These are phyloP conservation scores for Anthonomus grandis DNA, from an alignment of 1,140 invertebrate species.

Conservation along the genomic window DNA sequence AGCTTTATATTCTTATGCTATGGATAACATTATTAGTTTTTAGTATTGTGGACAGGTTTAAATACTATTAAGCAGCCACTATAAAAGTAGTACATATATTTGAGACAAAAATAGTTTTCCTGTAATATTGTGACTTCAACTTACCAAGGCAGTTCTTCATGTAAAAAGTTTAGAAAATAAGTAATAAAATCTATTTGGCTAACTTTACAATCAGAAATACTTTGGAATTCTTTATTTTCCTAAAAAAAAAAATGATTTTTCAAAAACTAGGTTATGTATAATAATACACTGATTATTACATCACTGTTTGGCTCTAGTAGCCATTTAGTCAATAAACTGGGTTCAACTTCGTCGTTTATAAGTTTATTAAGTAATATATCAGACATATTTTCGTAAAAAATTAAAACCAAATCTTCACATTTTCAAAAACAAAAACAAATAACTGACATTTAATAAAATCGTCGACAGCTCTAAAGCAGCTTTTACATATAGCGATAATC, in stretches of 20 bases:
- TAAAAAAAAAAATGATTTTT: constrained; percentile 6
- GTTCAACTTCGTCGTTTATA: constrained; percentile 12
- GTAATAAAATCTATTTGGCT: constrained; percentile 40
- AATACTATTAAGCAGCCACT: background rate
- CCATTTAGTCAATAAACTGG: constrained; percentile 14
- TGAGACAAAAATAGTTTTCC: no score
- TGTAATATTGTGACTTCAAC: no score
- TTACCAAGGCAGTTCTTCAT: constrained; percentile 39
- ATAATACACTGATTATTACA: constrained; percentile 1
- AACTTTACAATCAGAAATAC: constrained; percentile 29
- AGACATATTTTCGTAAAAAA: constrained; percentile 7
- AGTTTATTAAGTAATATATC: constrained; percentile 18
- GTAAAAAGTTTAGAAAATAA: constrained; percentile 44
- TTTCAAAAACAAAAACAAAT: no score
- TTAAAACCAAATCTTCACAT: no score
- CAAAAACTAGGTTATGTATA: background rate
- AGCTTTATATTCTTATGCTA: no score
- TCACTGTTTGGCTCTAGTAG: background rate
- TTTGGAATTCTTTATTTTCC: constrained; percentile 6
- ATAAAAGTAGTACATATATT: no score
- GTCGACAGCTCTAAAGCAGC: no score
- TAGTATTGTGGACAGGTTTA: constrained; percentile 9
- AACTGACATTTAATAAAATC: no score
- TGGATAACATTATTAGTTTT: background rate
- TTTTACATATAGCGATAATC: no score